A percentile compares a stretch with the other conserved stretches of the same genome.
Evolutionary conservation across 2,888 invertebrate species (phyloP).

Genomic region (Cephus pulcher): DNA sequence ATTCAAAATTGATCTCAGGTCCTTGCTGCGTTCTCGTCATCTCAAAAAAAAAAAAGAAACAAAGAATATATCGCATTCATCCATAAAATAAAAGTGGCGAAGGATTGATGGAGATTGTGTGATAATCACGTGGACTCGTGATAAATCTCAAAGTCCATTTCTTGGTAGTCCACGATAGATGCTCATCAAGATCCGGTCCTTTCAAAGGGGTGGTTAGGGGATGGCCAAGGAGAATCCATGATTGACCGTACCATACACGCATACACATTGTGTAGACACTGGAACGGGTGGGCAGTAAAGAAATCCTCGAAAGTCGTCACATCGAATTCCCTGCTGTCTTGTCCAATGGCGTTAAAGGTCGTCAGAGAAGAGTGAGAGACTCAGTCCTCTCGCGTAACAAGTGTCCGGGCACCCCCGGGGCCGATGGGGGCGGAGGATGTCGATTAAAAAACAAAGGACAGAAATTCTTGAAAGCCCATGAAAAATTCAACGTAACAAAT

Average conservation of each 20-base stretch:
- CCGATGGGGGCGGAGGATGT: not conserved
- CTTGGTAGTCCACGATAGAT: not conserved
- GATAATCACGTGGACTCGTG: slow-evolving; percentile 18
- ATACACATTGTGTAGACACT: not conserved
- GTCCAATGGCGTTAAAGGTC: not conserved
- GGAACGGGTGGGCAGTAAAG: not conserved
- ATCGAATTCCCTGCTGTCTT: not conserved
- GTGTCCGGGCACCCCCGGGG: not conserved
- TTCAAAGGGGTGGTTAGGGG: not conserved
- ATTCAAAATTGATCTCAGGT: not conserved
- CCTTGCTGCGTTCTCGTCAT: not conserved
- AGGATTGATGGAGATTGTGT: slow-evolving; percentile 23
- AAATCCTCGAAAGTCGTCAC: not conserved
- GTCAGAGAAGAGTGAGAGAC: not conserved
- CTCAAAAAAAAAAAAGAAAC: not conserved
- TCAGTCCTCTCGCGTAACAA: not conserved
- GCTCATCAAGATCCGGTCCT: not conserved
- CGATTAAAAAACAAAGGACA: not conserved
- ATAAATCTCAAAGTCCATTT: slow-evolving; percentile 9
- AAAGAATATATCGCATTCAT: not conserved
- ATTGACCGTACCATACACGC: not conserved
- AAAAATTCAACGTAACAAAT: slow-evolving; percentile 25
- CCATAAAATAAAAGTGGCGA: not conserved
- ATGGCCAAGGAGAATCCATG: not conserved
- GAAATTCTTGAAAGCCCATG: slow-evolving; percentile 16